Percentiles rank a stretch among this genome's conserved stretches.
Conservation (phyloP, 2,888 invertebrate species). For the Perithous albicinctus region DNA sequence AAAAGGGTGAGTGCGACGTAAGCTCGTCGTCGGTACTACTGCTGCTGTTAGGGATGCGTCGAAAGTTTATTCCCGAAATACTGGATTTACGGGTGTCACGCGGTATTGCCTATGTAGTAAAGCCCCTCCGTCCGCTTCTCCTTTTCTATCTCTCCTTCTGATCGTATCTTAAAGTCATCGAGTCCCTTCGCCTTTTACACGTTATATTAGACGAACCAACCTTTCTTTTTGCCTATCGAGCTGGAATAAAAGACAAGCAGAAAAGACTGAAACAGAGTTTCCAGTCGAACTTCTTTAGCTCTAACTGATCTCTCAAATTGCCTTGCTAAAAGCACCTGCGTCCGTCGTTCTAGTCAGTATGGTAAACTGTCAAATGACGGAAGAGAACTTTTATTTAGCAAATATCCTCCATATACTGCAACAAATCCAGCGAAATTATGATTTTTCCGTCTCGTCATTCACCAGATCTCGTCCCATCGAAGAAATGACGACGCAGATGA, state of each 20-base stretch:
- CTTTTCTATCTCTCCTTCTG: background rate
- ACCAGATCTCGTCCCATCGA: background rate
- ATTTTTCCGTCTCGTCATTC: background rate
- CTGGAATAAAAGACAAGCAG: conserved; percentile 3
- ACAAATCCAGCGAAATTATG: too few relatives aligned
- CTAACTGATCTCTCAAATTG: conserved; percentile 24
- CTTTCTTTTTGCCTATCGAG: conserved; percentile 21
- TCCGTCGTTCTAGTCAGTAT: background rate
- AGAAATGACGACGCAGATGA: background rate
- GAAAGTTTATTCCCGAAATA: conserved; percentile 46
- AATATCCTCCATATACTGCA: too few relatives aligned
- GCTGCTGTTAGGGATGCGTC: conserved; percentile 22
- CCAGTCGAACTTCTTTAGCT: background rate
- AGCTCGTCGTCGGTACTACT: conserved; percentile 1
- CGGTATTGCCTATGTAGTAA: conserved; percentile 4
- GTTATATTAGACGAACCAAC: background rate
- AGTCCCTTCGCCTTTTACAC: background rate
- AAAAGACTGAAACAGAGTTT: conserved; percentile 1
- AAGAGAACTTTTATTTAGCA: too few relatives aligned
- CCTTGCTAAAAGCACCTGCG: conserved; percentile 8
- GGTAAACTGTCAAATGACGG: too few relatives aligned
- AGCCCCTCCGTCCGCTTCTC: background rate
- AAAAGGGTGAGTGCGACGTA: conserved; percentile 11
- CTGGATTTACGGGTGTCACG: conserved; percentile 29
- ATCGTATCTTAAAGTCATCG: conserved; percentile 7